A percentile compares a stretch with the other conserved stretches of the same genome.
Conservation (phyloP, 2,113 vertebrate genomes). For the Pomatostomus ruficeps region DNA sequence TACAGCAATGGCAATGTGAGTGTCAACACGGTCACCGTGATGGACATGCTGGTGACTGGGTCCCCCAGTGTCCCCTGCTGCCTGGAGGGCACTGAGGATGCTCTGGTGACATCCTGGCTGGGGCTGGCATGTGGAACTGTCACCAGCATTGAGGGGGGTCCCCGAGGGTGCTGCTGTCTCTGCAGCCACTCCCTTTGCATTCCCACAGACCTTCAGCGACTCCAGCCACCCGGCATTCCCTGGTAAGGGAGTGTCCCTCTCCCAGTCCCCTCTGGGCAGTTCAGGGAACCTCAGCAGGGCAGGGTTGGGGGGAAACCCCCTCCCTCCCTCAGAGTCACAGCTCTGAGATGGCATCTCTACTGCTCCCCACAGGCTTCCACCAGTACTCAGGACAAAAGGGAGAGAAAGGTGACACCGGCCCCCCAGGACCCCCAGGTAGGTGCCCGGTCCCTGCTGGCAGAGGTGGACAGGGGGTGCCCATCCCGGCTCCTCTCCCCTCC, state of each 20-base stretch:
- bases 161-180: not conserved
- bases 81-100: not conserved
- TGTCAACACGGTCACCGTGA: not conserved
- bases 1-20: conserved; percentile 54
- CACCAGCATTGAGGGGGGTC: not conserved
- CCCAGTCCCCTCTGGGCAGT: not conserved
- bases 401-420: conserved; percentile 73
- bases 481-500: not conserved
- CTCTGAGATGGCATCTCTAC: not conserved
- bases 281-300: rapidly evolving
- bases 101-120: not conserved
- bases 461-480: rapidly evolving
- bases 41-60: not conserved
- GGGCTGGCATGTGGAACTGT: not conserved
- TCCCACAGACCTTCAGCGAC: conserved; percentile 39
- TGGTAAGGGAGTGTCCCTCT: conserved; percentile 16
- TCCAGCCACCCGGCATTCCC: conserved; percentile 47
- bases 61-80: not conserved
- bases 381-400: conserved; percentile 78
- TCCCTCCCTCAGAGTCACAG: not conserved
- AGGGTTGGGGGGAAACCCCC: too few species aligned
- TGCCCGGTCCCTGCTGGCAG: rapidly evolving
- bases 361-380: conserved; percentile 46
- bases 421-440: conserved; percentile 74
- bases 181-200: not conserved